phyloP scores from a whole-genome alignment of 2,797 vertebrate genomes.

The Artibeus jamaicensis region DNA sequence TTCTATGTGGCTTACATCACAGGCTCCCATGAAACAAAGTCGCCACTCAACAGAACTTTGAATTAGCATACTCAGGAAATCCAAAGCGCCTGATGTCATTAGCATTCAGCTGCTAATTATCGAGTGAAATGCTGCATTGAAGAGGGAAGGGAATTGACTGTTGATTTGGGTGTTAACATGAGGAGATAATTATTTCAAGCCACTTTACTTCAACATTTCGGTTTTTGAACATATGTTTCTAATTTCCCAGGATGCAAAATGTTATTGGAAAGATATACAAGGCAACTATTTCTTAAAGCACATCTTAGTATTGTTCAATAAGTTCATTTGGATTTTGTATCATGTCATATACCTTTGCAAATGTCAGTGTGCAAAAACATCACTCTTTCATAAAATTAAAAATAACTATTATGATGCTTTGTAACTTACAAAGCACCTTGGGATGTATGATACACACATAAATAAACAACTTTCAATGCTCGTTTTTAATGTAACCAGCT shows the following conservation, averaged over 20 bases:
- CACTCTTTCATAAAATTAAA: background rate
- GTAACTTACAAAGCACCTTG: background rate
- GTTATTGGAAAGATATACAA: slow-evolving; percentile 39
- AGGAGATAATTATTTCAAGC: slow-evolving; percentile 70
- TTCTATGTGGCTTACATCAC: slow-evolving; percentile 51
- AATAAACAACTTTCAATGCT: background rate
- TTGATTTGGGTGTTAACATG: slow-evolving; percentile 57
- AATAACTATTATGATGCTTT: background rate
- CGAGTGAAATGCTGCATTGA: slow-evolving; percentile 72
- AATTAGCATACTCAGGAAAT: slow-evolving; percentile 80
- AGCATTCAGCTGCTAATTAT: slow-evolving; percentile 84
- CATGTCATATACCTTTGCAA: background rate
- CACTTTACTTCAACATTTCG: slow-evolving; percentile 61
- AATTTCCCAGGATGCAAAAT: slow-evolving; percentile 38
- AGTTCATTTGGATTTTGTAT: slow-evolving; percentile 3
- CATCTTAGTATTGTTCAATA: slow-evolving; percentile 15
- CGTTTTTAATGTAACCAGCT: background rate
- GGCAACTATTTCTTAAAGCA: slow-evolving; percentile 27
- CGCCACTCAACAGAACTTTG: slow-evolving; percentile 72
- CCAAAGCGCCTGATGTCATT: slow-evolving; percentile 74
- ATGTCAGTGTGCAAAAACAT: background rate
- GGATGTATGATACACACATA: background rate
- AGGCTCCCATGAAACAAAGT: slow-evolving; percentile 69
- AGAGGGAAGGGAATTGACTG: slow-evolving; percentile 34
- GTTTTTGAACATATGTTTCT: slow-evolving; percentile 63